These are phyloP conservation scores for Merops nubicus DNA, from an alignment of 2,113 vertebrate species.

Conservation along the genomic window DNA sequence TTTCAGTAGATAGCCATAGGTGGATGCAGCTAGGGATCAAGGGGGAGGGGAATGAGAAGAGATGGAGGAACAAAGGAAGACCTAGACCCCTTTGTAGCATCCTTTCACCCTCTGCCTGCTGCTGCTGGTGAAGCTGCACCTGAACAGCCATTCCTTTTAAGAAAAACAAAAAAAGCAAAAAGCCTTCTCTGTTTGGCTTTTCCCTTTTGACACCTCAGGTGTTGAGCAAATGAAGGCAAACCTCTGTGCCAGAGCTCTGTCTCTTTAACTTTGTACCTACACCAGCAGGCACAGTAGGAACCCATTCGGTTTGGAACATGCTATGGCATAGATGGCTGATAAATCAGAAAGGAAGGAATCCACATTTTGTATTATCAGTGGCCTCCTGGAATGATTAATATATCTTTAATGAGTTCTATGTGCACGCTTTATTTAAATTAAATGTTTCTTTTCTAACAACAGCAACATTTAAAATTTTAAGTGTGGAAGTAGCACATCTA, in stretches of 20 bases:
- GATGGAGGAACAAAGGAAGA: not conserved
- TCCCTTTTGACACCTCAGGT: not conserved
- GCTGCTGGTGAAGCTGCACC: not conserved
- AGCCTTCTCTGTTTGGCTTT: not conserved
- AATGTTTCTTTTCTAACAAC: conserved; percentile 3
- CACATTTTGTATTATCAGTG: not conserved
- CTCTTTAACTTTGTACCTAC: not conserved
- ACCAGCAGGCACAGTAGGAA: conserved; percentile 24
- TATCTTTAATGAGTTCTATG: not conserved
- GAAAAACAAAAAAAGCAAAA: not conserved
- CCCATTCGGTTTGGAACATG: not conserved
- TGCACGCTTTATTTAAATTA: not conserved
- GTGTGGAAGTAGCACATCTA: not conserved
- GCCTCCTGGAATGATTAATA: not conserved
- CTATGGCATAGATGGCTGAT: not conserved
- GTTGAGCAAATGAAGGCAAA: conserved; percentile 8
- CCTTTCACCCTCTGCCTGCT: not conserved
- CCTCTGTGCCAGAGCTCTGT: conserved; percentile 27
- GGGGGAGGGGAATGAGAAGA: not conserved
- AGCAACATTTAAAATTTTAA: not conserved
- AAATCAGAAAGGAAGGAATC: not conserved
- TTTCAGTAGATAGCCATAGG: not conserved
- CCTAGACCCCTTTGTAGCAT: not conserved
- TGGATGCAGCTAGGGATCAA: not conserved
- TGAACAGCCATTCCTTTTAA: not conserved